phyloP scores from a whole-genome alignment of 2,888 invertebrate genomes.

The Trichopoda pennipes region DNA sequence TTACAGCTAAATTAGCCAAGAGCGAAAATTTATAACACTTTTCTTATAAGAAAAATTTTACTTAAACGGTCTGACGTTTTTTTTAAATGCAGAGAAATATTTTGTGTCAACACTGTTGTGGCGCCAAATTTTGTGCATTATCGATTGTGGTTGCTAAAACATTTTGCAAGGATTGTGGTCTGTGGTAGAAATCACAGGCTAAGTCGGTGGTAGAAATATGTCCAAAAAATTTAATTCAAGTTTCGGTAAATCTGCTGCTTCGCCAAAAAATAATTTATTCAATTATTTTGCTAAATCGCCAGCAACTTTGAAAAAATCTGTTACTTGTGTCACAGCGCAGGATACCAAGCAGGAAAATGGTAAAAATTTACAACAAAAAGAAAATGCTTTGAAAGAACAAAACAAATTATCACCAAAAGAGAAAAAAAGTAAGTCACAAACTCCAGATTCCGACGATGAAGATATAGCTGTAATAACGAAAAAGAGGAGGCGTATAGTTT shows the following conservation, averaged over 20 bases:
- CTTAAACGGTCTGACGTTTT: not conserved
- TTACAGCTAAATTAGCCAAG: too few relatives aligned
- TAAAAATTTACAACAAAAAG: conserved; percentile 65
- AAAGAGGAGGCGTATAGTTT: conserved; percentile 74
- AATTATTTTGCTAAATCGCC: conserved; percentile 87
- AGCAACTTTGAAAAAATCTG: conserved; percentile 78
- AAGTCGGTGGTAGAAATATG: conserved; percentile 68
- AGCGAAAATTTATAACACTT: too few relatives aligned
- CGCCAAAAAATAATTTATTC: conserved; percentile 84
- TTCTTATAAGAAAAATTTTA: too few relatives aligned
- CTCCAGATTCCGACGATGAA: conserved; percentile 80
- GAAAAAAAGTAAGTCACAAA: conserved; percentile 2
- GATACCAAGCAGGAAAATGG: conserved; percentile 78
- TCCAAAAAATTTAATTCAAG: conserved; percentile 77
- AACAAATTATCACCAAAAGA: conserved; percentile 48
- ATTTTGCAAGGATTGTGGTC: too few relatives aligned
- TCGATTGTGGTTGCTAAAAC: not conserved
- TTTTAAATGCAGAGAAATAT: not conserved
- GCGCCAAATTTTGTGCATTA: conserved; percentile 48
- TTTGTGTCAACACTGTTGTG: conserved; percentile 19
- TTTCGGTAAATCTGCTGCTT: conserved; percentile 71
- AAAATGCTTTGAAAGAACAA: conserved; percentile 22
- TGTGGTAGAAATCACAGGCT: too few relatives aligned
- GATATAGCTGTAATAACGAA: conserved; percentile 81
- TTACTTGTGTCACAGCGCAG: conserved; percentile 67